Evolutionary conservation across 2,888 invertebrate genomes (phyloP), one percentile per base, ranked within the genome.

Genomic region (Limnephilus auricula): DNA sequence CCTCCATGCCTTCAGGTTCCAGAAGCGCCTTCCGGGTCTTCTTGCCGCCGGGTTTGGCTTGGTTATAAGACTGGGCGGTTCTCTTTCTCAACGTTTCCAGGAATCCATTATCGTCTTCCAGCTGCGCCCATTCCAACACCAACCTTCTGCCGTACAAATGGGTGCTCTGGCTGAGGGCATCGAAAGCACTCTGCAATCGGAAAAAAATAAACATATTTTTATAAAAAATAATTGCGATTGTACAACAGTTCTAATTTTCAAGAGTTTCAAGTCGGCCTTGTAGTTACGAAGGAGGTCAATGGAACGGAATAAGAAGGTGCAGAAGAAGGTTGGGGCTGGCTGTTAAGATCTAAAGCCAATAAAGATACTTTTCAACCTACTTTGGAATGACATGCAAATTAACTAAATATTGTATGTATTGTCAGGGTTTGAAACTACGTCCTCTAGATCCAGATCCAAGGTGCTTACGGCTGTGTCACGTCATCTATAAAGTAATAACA

Each of bases 101-200:
- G 93, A 97, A 97, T 94, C 98, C 98, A 89, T 96, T 96, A 34
- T 95, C 95, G 91, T 96, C 96, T 78, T 97, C 97, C 88, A 97
- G 96, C 91, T 98, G 97, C 0, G 99, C 99, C 99, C 99, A 99
- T 95, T 99, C 99, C 92, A 99, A 95, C 0, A 99, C 99, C 94
- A 99, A 96, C 90, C 99, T 96, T 93, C 99, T 96, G 0, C 99
- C 99, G 95, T 99, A 99, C 95, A 99, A 98, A 97, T 99, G 99
- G 90, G 99, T 99, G 94, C 99, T 99, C 94, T 98, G 98, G 93
- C 98, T 97, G n/a, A 99, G 94, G 0, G 98, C 97, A 93, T 99
- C 98, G 95, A 99, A 99, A 0, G 99, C 99, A 94, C 97, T 97
- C 98, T 98, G 94, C 79, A 96, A 96, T 93, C 91, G 93, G 93